Evolutionary conservation across 1,140 invertebrate genomes (phyloP).

Genomic region (Heliconius melpomene): DNA sequence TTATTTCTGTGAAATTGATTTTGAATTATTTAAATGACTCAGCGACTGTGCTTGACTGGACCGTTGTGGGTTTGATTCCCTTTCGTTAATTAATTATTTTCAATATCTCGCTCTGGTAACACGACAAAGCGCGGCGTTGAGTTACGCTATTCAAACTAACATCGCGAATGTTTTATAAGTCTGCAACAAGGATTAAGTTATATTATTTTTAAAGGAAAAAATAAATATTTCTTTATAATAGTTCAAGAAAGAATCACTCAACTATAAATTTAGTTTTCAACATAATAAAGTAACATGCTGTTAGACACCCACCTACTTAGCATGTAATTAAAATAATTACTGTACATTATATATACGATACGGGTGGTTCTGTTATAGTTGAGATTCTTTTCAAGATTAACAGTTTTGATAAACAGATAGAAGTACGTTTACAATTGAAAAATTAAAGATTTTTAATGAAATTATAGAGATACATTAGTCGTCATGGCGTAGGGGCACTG

Average conservation of each 20-base stretch:
- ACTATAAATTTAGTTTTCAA: not conserved
- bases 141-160: no score
- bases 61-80: no score
- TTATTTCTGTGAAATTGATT: not conserved
- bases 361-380: not conserved
- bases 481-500: no score
- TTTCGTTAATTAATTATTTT: no score
- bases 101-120: no score
- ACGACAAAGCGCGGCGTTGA: no score
- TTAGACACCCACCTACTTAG: not conserved
- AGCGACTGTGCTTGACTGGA: no score
- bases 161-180: no score
- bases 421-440: not conserved
- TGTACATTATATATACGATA: not conserved
- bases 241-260: not conserved
- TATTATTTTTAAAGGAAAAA: not conserved
- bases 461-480: no score
- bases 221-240: not conserved
- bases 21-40: not conserved
- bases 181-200: no score
- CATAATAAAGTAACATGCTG: constrained; percentile 2
- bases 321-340: constrained; percentile 9
- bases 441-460: not conserved
- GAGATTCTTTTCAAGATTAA: not conserved
- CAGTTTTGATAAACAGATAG: not conserved